Percentiles rank a stretch among this genome's conserved stretches.
phyloP scores from a whole-genome alignment of 1,140 invertebrate genomes.

The Neodiprion pinetum region DNA sequence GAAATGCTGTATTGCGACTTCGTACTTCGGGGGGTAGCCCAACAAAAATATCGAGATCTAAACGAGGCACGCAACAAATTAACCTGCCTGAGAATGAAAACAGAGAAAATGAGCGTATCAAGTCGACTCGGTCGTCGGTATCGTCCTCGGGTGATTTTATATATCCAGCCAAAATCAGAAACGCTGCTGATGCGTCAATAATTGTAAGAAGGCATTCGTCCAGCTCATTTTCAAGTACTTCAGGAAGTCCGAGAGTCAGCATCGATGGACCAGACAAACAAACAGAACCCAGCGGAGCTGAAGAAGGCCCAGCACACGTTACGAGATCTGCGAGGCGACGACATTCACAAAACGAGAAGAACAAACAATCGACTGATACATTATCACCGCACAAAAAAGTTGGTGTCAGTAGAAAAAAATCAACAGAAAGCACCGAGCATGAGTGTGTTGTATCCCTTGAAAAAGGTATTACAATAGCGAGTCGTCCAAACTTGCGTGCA shows the following conservation, averaged over 20 bases:
- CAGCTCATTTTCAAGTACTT: slow-evolving; percentile 80
- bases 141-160: slow-evolving; percentile 66
- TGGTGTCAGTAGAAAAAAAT: slow-evolving; percentile 33
- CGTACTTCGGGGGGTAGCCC: slow-evolving; percentile 40
- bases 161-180: slow-evolving; percentile 64
- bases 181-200: slow-evolving; percentile 75
- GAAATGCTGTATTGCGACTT: slow-evolving; percentile 64
- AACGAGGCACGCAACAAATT: slow-evolving; percentile 60
- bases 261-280: slow-evolving; percentile 43
- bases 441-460: slow-evolving; percentile 43
- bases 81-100: slow-evolving; percentile 36
- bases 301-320: slow-evolving; percentile 31
- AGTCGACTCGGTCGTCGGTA: slow-evolving; percentile 49
- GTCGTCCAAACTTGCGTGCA: slow-evolving; percentile 28
- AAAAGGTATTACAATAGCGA: slow-evolving; percentile 35
- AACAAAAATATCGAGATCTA: slow-evolving; percentile 54
- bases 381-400: slow-evolving; percentile 32
- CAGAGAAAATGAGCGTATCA: slow-evolving; percentile 57
- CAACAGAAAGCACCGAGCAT: slow-evolving; percentile 25
- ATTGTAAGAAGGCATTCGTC: slow-evolving; percentile 82
- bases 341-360: slow-evolving; percentile 37
- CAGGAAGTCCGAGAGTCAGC: slow-evolving; percentile 61
- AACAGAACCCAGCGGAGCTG: slow-evolving; percentile 13
- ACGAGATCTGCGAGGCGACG: slow-evolving; percentile 38
- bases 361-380: slow-evolving; percentile 16